These are phyloP conservation scores for Agapornis canus DNA, from an alignment of 2,797 vertebrate genomes.

Conservation along the genomic window DNA sequence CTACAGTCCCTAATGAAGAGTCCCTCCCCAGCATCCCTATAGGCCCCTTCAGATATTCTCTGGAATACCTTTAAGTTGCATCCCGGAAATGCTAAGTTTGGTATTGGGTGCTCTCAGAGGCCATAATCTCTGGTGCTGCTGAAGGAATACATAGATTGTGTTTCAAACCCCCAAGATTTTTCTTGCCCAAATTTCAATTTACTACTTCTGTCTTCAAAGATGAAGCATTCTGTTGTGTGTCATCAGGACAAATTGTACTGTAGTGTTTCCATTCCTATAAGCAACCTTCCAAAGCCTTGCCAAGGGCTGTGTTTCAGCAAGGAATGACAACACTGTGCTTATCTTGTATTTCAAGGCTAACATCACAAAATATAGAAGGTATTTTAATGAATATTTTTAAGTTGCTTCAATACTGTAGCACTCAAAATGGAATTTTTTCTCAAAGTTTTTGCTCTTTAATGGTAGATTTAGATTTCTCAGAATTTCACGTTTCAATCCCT, in stretches of 20 bases:
- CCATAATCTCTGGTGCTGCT: background rate
- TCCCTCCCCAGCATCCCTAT: too few relatives aligned
- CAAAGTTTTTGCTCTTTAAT: background rate
- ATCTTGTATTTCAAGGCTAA: background rate
- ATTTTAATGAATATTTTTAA: background rate
- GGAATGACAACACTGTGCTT: background rate
- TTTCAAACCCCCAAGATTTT: background rate
- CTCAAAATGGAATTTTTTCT: background rate
- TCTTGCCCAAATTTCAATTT: background rate
- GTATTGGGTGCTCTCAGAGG: background rate
- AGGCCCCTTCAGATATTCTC: too few relatives aligned
- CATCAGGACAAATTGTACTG: background rate
- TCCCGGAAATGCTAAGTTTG: background rate
- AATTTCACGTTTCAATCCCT: background rate
- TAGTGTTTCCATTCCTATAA: background rate
- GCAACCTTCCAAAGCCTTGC: background rate
- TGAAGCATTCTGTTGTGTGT: background rate
- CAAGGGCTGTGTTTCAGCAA: conserved; percentile 10
- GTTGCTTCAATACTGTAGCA: background rate
- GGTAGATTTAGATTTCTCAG: background rate
- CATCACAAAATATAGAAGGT: background rate
- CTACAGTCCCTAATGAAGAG: too few relatives aligned
- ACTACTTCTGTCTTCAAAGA: background rate
- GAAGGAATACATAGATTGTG: background rate
- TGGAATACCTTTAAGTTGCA: background rate